Evolutionary conservation across 1,140 invertebrate genomes (phyloP).

Genomic region (Dreissena polymorpha): DNA sequence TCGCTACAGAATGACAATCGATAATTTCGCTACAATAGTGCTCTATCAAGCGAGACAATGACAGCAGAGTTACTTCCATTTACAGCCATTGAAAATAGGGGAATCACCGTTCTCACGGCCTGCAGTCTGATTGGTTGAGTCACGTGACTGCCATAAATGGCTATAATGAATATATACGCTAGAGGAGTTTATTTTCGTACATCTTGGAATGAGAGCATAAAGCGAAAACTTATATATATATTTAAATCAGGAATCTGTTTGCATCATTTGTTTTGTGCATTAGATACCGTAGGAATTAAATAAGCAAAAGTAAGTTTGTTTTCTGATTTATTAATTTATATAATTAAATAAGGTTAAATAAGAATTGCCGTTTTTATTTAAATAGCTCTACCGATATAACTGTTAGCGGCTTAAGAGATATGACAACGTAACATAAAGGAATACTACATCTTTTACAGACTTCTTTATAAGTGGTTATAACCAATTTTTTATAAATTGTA

Average conservation of each 20-base stretch:
- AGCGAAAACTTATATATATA: neutral
- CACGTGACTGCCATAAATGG: conserved; percentile 9
- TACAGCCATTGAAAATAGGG: neutral
- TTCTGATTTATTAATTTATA: neutral
- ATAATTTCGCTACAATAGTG: no score
- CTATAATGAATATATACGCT: neutral
- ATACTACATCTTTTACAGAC: no score
- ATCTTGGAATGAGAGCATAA: neutral
- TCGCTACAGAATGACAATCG: no score
- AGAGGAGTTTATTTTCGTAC: neutral
- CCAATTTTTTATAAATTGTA: no score
- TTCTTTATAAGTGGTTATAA: no score
- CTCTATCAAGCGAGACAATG: no score
- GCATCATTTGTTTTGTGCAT: neutral
- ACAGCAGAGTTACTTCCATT: no score
- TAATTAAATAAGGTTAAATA: no score
- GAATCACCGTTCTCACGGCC: conserved; percentile 1
- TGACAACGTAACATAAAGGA: no score
- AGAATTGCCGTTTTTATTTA: no score
- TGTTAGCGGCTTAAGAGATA: no score
- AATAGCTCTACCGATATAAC: no score
- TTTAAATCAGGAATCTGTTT: neutral
- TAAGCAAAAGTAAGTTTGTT: neutral
- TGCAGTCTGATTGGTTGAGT: neutral
- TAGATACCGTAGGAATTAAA: neutral